Evolutionary conservation across 2,113 vertebrate species (phyloP).

Genomic region (Thomomys bottae): DNA sequence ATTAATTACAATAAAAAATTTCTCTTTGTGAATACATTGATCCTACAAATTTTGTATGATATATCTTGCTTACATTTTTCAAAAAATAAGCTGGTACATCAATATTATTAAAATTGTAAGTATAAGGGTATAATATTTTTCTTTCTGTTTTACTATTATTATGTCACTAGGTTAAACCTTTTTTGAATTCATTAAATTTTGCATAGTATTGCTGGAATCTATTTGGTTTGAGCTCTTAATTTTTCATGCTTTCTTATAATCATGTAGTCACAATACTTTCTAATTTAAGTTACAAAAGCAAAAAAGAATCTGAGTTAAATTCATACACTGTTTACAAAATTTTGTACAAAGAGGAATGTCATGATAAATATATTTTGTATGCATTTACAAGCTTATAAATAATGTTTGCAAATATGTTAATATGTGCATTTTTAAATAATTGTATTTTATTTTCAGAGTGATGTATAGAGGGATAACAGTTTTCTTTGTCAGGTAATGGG

Average conservation of each 20-base stretch:
- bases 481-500: too few relatives aligned
- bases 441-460: too few relatives aligned
- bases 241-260: not conserved
- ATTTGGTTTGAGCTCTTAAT: not conserved
- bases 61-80: conserved; percentile 9
- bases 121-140: not conserved
- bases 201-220: not conserved
- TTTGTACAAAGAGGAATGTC: not conserved
- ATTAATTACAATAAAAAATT: too few relatives aligned
- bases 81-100: not conserved
- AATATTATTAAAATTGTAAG: not conserved
- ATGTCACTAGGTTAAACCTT: not conserved
- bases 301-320: not conserved
- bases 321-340: not conserved
- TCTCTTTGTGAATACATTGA: too few relatives aligned
- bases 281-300: too few relatives aligned
- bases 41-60: not conserved
- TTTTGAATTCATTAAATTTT: conserved; percentile 9
- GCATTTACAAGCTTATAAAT: not conserved
- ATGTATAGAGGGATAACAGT: too few relatives aligned
- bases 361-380: not conserved
- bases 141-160: not conserved
- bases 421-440: not conserved
- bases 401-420: too few relatives aligned
- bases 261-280: not conserved